Evolutionary conservation across 2,797 vertebrate species (phyloP).

Genomic region (Buphagus erythrorhynchus): DNA sequence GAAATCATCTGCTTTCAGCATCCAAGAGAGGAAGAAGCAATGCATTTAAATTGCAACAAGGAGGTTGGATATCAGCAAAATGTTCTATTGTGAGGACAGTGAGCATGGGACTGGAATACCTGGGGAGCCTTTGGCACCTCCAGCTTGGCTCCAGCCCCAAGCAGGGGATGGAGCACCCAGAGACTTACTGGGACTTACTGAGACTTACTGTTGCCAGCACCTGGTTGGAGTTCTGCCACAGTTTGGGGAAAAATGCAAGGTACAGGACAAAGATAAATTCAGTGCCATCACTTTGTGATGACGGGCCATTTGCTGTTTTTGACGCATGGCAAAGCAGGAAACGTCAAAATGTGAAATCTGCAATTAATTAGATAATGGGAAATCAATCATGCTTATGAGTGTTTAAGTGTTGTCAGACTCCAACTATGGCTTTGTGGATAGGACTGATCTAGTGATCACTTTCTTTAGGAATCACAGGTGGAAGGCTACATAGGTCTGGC

Average conservation of each 20-base stretch:
- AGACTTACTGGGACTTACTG: neutral
- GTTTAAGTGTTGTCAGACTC: neutral
- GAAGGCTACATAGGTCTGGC: neutral
- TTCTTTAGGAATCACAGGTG: neutral
- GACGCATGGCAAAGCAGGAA: neutral
- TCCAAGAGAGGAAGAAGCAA: neutral
- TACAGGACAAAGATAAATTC: neutral
- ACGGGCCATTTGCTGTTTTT: neutral
- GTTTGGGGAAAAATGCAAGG: neutral
- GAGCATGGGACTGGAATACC: neutral
- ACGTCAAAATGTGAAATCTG: neutral
- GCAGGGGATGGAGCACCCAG: neutral
- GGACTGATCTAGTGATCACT: neutral
- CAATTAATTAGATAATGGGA: conserved; percentile 16
- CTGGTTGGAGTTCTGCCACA: neutral
- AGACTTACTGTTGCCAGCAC: neutral
- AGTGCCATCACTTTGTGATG: neutral
- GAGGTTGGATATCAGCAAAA: neutral
- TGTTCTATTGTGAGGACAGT: neutral
- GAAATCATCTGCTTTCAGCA: neutral
- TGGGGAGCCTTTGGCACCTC: neutral
- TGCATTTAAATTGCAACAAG: neutral
- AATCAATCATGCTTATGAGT: conserved; percentile 15
- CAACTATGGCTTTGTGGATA: neutral
- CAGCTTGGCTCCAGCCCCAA: neutral